phyloP scores from a whole-genome alignment of 2,113 vertebrate species.

The Cranoglanis bouderius region DNA sequence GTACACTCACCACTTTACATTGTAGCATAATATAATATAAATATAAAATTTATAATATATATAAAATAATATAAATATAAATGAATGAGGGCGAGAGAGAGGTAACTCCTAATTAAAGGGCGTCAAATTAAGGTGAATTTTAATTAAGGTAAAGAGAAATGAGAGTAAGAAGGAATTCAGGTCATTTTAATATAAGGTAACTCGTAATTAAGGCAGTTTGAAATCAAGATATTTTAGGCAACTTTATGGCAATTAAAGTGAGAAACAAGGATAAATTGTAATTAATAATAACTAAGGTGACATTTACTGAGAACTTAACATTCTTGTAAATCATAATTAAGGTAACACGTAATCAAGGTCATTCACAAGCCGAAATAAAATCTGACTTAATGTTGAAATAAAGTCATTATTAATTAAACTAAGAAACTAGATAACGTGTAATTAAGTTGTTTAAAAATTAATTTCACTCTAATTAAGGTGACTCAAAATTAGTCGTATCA shows the following conservation, averaged over 20 bases:
- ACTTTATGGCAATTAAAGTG: no score
- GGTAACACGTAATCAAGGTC: neutral
- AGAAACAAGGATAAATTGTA: neutral
- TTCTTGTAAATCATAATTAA: neutral
- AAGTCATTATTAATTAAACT: neutral
- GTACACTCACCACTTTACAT: no score
- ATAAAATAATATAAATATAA: no score
- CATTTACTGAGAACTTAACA: neutral
- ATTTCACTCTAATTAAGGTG: neutral
- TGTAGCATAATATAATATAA: no score
- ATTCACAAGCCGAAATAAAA: neutral
- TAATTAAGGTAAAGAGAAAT: neutral
- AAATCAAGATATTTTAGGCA: neutral
- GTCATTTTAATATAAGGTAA: neutral
- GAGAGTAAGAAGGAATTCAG: neutral
- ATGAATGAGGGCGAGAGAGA: no score
- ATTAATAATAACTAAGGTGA: neutral
- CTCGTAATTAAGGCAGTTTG: neutral
- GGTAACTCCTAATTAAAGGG: neutral
- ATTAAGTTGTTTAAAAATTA: neutral
- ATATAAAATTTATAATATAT: no score
- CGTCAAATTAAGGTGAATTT: neutral
- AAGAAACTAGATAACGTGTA: neutral
- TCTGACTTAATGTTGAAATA: neutral
- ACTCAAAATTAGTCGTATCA: neutral